phyloP scores from a whole-genome alignment of 2,797 vertebrate species.

The Astyanax mexicanus region DNA sequence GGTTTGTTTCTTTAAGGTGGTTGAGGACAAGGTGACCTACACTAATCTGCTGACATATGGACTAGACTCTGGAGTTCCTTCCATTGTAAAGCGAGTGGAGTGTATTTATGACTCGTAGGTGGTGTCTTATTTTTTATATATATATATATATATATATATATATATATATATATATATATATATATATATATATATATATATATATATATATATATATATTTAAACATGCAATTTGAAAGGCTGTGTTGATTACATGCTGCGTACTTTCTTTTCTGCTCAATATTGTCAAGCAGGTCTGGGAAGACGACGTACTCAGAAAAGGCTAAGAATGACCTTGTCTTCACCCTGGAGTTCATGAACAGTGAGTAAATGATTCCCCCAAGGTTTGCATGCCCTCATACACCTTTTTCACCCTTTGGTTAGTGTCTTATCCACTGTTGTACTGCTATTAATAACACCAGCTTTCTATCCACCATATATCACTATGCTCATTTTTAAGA shows the following conservation, averaged over 20 bases:
- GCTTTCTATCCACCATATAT: too few species aligned
- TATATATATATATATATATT: too few species aligned
- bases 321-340: not conserved
- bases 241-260: not conserved
- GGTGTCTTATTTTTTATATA: too few species aligned
- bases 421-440: too few species aligned
- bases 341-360: constrained; percentile 51
- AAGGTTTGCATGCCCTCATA: not conserved
- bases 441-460: too few species aligned
- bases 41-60: constrained; percentile 40
- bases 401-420: too few species aligned
- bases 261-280: not conserved
- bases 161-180: too few species aligned
- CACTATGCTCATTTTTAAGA: too few species aligned
- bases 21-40: constrained; percentile 13
- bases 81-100: not conserved
- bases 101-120: constrained; percentile 44
- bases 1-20: constrained; percentile 19
- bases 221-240: too few species aligned
- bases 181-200: too few species aligned
- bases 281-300: not conserved
- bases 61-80: not conserved
- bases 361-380: constrained; percentile 32
- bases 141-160: too few species aligned
- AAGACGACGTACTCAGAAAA: not conserved